Evolutionary conservation across 2,888 invertebrate genomes (phyloP), one percentile per base, ranked within the genome.

Genomic region (Pseudolycoriella hygida): DNA sequence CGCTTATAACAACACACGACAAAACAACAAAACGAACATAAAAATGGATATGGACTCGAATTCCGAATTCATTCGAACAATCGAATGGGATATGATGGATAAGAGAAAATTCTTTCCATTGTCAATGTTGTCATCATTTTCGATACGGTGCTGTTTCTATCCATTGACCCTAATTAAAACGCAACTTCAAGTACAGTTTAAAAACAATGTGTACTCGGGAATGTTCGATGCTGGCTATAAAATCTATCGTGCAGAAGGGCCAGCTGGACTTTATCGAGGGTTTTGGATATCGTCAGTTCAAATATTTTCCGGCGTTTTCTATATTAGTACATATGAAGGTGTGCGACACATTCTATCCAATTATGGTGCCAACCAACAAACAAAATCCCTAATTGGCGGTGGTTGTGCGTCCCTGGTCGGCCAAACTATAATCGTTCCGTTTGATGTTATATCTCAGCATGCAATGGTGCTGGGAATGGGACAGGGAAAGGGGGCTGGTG

Each of bases 51-150:
- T 43, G 20, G 43, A 17, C 31, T 6, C 25, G 25, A 8, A 25
- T 25, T 8, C 25, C 8, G 30, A 56, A 53, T 73, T 78, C 45
- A 82, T 87, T 49, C 80, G 78, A 19, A 90, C 83, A 5, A 92
- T 97, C 50, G 96, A 97, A 66, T 89, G 94, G 87, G 78, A 92
- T 53, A 97, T 97, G 96, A 87, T 97, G 90, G 87, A 97, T 64
- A 93, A 90, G 58, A 73, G 72, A 41, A 92, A 90, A 60, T 97
- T 94, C 61, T 88, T 88, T 59, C 93, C 94, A 0, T 67, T 96
- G 46, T 90, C 90, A 47, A 83, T 93, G 69, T 66, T 89, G 12
- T 93, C 92, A 58, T 67, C 66, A 12, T 66, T 66, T 51, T 62
- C 64, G 19, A 62, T 67, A 39, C 68, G 80, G 48, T 80, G 80